phyloP scores from a whole-genome alignment of 2,888 invertebrate genomes.

The Ganaspis brasiliensis region DNA sequence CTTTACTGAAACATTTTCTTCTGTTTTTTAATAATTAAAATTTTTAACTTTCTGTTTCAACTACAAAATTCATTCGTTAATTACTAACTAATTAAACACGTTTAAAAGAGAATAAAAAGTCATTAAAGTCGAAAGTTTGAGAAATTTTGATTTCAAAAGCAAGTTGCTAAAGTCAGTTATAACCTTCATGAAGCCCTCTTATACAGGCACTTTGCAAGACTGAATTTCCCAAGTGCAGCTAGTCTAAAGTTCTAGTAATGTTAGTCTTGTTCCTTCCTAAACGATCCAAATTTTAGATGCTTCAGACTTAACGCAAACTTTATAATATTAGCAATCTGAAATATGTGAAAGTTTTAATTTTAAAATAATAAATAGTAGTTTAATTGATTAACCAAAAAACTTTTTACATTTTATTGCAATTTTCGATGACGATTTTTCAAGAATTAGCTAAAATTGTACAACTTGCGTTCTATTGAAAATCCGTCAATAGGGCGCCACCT shows the following conservation, averaged over 20 bases:
- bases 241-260: slow-evolving; percentile 16
- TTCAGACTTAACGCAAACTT: neutral
- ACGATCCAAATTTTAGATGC: slow-evolving; percentile 28
- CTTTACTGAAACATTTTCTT: too few species aligned
- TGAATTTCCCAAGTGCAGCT: slow-evolving; percentile 39
- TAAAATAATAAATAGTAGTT: too few species aligned
- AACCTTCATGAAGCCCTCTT: slow-evolving; percentile 27
- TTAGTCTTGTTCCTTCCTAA: neutral
- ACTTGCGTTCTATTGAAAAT: too few species aligned
- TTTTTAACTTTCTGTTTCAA: neutral
- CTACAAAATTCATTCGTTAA: neutral
- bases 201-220: slow-evolving; percentile 20
- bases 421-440: too few species aligned
- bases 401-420: too few species aligned
- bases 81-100: neutral
- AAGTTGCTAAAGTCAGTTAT: slow-evolving; percentile 36
- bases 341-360: too few species aligned
- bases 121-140: slow-evolving; percentile 20
- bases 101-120: neutral
- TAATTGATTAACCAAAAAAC: too few species aligned
- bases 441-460: too few species aligned
- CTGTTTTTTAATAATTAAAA: neutral
- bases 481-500: too few species aligned
- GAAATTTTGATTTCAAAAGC: slow-evolving; percentile 21
- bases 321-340: neutral